Percentiles rank a stretch among this genome's conserved stretches.
Evolutionary conservation across 2,797 vertebrate genomes (phyloP).

Genomic region (Pangasius sanitwongsei): DNA sequence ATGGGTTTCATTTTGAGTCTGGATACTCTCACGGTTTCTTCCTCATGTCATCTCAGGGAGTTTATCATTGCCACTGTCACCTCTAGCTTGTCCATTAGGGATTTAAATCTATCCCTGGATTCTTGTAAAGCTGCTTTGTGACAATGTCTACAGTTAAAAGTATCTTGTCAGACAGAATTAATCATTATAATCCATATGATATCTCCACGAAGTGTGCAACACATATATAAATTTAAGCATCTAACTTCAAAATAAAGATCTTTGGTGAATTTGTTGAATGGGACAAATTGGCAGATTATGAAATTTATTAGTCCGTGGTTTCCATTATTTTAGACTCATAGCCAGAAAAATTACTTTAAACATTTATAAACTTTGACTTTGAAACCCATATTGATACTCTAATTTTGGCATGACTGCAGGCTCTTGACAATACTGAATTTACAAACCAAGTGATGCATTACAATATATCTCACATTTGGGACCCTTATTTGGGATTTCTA

Average conservation of each 20-base stretch:
- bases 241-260: neutral
- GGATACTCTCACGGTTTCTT: neutral
- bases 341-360: neutral
- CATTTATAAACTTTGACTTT: neutral
- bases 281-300: neutral
- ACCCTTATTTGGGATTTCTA: neutral
- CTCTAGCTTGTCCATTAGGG: neutral
- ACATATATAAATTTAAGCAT: neutral
- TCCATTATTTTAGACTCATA: neutral
- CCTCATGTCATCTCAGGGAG: neutral
- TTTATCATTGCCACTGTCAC: neutral
- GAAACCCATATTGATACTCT: neutral
- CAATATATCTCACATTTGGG: neutral
- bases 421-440: neutral
- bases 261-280: neutral
- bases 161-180: neutral
- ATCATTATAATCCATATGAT: neutral
- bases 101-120: neutral
- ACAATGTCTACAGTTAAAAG: neutral
- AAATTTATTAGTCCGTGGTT: neutral
- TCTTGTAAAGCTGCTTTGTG: neutral
- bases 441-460: neutral
- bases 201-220: neutral
- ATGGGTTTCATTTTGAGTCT: neutral
- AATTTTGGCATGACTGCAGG: neutral